These are phyloP conservation scores for Takifugu bimaculatus DNA, from an alignment of 2,113 vertebrate species.

Conservation along the genomic window DNA sequence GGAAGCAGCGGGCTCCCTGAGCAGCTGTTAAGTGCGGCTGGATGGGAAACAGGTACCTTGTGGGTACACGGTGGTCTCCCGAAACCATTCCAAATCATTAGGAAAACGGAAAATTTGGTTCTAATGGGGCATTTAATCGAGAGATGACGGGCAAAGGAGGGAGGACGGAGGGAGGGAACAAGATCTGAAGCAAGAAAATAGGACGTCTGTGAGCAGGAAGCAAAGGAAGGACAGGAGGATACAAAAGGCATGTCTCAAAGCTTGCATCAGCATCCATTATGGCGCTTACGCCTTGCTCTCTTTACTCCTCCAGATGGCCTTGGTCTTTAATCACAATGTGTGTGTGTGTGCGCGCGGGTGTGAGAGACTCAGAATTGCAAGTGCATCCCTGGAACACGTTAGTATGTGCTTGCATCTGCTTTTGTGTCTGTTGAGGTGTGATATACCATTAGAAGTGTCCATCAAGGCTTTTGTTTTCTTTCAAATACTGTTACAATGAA, in stretches of 20 bases:
- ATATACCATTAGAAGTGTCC: background rate
- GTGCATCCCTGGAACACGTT: background rate
- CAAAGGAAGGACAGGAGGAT: conserved; percentile 37
- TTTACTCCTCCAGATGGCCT: conserved; percentile 62
- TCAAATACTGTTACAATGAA: too few species aligned
- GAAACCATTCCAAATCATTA: conserved; percentile 30
- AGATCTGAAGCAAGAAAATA: background rate
- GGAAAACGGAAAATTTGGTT: conserved; percentile 38
- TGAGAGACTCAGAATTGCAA: conserved; percentile 14
- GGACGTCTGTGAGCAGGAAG: conserved; percentile 34
- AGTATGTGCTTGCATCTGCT: background rate
- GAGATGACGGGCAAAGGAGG: conserved; percentile 10
- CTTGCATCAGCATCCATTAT: conserved; percentile 65
- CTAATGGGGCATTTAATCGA: conserved; percentile 37
- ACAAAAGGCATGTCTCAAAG: conserved; percentile 57
- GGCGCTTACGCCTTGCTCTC: conserved; percentile 46
- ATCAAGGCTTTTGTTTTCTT: too few species aligned
- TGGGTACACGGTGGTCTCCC: conserved; percentile 40
- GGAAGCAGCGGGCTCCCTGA: conserved; percentile 24
- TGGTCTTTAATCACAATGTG: conserved; percentile 64
- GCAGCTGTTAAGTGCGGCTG: conserved; percentile 50
- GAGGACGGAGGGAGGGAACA: conserved; percentile 1
- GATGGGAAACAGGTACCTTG: conserved; percentile 37
- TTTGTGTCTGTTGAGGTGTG: conserved; percentile 8
- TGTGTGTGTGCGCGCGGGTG: conserved; percentile 18